These are phyloP conservation scores for Syrista parreyssii DNA, from an alignment of 2,888 invertebrate species.

Conservation along the genomic window DNA sequence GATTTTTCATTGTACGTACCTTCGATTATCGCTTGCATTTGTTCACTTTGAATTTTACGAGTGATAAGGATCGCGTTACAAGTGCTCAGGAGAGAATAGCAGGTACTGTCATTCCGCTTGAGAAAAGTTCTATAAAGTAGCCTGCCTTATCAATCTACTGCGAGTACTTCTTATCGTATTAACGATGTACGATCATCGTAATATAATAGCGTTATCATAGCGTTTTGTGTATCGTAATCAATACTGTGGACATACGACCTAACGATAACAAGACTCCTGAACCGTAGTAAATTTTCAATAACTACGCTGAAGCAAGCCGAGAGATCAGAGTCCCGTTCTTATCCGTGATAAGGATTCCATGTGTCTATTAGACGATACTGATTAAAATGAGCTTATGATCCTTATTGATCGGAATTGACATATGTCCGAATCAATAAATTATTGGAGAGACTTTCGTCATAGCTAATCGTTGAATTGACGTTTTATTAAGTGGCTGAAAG, in stretches of 20 bases:
- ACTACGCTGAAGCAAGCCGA: no score
- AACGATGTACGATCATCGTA: no score
- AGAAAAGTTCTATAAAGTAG: background rate
- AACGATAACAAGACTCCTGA: no score
- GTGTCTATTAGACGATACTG: background rate
- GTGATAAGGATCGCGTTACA: background rate
- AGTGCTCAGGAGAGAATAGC: background rate
- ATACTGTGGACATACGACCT: no score
- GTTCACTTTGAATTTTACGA: background rate
- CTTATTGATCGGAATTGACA: background rate
- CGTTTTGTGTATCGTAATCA: no score
- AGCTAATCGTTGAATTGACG: background rate
- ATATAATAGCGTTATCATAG: no score
- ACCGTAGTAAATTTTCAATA: no score
- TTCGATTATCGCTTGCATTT: background rate
- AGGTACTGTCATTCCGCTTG: background rate
- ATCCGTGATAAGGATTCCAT: background rate
- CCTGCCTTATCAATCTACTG: background rate
- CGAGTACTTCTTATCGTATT: background rate
- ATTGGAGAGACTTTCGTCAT: background rate
- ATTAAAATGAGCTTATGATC: background rate
- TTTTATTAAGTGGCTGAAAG: background rate
- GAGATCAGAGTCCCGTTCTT: background rate
- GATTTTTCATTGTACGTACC: background rate
- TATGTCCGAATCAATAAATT: background rate